Evolutionary conservation across 1,140 invertebrate species (phyloP).

Genomic region (Megalopta genalis): DNA sequence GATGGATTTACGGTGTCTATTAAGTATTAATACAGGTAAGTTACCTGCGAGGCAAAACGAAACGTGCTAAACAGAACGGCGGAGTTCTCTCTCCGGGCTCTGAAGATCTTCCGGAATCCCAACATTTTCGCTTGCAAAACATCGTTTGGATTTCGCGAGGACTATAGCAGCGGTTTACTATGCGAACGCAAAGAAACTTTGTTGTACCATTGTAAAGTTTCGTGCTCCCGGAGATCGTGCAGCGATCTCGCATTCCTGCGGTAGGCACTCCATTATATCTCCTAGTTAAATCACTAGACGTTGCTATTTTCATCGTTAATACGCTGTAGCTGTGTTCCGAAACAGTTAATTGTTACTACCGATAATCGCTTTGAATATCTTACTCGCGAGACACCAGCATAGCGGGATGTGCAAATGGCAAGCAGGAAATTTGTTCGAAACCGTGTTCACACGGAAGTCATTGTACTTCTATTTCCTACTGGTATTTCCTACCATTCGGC

Average conservation of each 20-base stretch:
- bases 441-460: no score
- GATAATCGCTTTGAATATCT: no score
- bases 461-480: no score
- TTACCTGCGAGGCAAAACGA: constrained; percentile 13
- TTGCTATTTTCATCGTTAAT: background rate
- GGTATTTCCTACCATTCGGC: no score
- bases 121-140: background rate
- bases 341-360: background rate
- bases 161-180: constrained; percentile 26
- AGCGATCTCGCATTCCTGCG: no score
- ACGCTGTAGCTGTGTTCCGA: background rate
- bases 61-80: constrained; percentile 15
- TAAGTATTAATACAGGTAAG: constrained; percentile 52
- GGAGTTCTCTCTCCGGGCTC: background rate
- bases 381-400: no score
- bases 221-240: background rate
- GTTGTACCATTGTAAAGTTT: background rate
- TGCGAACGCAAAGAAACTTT: background rate
- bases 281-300: background rate
- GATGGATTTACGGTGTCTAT: constrained; percentile 50
- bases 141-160: constrained; percentile 7
- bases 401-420: no score
- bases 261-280: background rate
- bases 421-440: no score
- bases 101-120: background rate